Evolutionary conservation across 2,888 invertebrate genomes (phyloP).

Genomic region (Zhengitettix transpicula): DNA sequence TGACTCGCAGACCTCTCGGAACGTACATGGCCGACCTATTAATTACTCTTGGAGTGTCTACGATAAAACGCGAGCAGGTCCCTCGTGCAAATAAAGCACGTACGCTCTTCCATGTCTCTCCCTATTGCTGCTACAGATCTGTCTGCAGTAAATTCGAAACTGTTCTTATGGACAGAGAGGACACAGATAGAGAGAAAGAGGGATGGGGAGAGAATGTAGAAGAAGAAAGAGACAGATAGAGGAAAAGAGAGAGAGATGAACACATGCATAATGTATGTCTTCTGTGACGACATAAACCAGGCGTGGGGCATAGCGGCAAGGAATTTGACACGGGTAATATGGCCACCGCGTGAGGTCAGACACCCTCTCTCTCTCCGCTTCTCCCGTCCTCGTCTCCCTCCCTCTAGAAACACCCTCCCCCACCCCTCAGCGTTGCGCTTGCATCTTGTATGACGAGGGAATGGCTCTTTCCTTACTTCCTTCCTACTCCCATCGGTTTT

Average conservation of each 20-base stretch:
- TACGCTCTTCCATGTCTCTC: neutral
- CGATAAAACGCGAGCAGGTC: neutral
- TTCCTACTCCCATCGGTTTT: neutral
- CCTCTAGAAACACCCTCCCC: neutral
- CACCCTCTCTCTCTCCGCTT: neutral
- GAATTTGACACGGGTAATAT: conserved; percentile 13
- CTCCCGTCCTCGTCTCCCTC: conserved; percentile 1
- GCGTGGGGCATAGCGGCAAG: conserved; percentile 1
- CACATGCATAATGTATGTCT: conserved; percentile 11
- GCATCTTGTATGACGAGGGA: neutral
- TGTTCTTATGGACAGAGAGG: conserved; percentile 11
- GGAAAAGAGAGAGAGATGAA: neutral
- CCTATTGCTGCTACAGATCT: neutral
- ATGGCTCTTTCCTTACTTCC: neutral
- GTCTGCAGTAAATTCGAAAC: conserved; percentile 9
- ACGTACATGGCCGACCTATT: no score
- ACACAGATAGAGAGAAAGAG: neutral
- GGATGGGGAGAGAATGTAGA: neutral
- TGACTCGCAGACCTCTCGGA: no score
- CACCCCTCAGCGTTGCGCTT: neutral
- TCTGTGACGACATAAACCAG: conserved; percentile 10
- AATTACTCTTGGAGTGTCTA: neutral
- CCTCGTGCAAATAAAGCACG: neutral
- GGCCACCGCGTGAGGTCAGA: neutral
- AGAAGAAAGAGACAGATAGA: neutral